Base-by-base conservation (phyloP, 2,113 vertebrate species). In the Lucifuga dentata region DNA sequence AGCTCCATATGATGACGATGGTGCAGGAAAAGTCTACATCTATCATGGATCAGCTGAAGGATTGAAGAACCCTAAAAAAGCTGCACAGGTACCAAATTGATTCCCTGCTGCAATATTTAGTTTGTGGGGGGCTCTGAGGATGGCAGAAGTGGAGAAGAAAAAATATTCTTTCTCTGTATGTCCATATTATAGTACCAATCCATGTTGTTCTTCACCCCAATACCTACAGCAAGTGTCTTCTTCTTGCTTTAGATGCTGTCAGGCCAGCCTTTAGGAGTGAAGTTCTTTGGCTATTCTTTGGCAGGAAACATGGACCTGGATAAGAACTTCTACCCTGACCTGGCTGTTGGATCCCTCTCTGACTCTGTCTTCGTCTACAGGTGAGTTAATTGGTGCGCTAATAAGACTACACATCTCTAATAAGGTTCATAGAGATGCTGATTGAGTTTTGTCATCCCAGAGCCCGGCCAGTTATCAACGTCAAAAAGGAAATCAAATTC, bases 291-390 rank as follows among this genome's bases (percentile, higher is more conserved):
- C 52, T 99, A 98, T 81, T 98, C 98, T 50, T 85, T 99, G 84
- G 95, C 96, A 48, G 96, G 96, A 56, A 96, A 96, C 87, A 96
- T 98, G 95, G 98, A 99, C 85, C 86, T 99, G 81, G 98, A 99
- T 78, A 83, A 43, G 79, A 99, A 99, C 87, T 86, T 90, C 32
- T 98, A 98, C 78, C 96, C 96, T 13, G 98, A 99, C 69, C 68
- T 99, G 85, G 97, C 96, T 52, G 89, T 99, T 6, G 98, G 98
- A 26, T 97, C 97, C 10, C 94, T 99, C 43, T 96, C 95, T 9
- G 96, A 99, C 80, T 87, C 94, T 16, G 92, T 98, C 2, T 93
- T 91, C 49, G 24, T 91, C 35, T 91, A 40, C 67, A 88, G 24
- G 89, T 90, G 43, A 69, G 66, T 29, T 17, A 56, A 33, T 15